These are phyloP conservation scores for Sepioteuthis lessoniana DNA, from an alignment of 2,888 invertebrate genomes.

Conservation along the genomic window DNA sequence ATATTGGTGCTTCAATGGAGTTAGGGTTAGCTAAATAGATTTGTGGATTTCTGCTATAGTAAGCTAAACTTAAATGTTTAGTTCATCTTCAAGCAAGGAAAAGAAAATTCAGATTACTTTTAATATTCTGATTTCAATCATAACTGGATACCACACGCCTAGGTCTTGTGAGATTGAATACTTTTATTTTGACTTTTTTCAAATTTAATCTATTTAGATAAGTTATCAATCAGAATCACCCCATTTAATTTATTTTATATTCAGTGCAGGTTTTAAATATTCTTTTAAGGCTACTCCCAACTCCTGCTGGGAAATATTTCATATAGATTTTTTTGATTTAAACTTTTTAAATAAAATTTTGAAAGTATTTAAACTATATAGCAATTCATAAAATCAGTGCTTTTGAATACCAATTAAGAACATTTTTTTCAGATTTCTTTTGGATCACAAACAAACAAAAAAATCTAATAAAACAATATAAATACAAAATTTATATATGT, in stretches of 20 bases:
- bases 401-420: neutral
- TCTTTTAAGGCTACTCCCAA: neutral
- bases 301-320: neutral
- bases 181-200: neutral
- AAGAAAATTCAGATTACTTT: neutral
- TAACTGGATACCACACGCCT: neutral
- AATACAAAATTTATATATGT: neutral
- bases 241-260: neutral
- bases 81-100: too few relatives aligned
- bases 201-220: neutral
- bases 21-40: neutral
- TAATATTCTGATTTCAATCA: neutral
- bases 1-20: neutral
- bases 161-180: neutral
- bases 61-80: too few relatives aligned
- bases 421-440: neutral
- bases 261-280: neutral
- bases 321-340: neutral
- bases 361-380: neutral
- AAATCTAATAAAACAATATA: neutral
- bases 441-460: neutral
- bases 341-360: neutral
- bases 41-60: too few relatives aligned
- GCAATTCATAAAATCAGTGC: neutral
- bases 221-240: neutral